These are phyloP conservation scores for Lomographa bimaculata DNA, from an alignment of 2,888 invertebrate species.

Conservation along the genomic window DNA sequence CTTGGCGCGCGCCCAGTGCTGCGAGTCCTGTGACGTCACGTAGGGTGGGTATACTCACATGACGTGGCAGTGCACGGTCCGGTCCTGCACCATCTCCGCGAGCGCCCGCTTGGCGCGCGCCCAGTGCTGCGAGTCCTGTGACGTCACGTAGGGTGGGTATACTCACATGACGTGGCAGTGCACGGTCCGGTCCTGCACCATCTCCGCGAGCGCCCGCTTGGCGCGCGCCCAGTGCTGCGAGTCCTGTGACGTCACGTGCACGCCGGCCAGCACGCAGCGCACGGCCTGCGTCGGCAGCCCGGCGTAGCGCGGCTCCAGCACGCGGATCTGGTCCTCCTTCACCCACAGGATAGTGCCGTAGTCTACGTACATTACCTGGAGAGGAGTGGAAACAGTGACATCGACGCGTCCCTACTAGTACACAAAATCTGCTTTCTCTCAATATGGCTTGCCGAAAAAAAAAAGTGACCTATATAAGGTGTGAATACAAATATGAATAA, in stretches of 20 bases:
- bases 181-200: constrained; percentile 43
- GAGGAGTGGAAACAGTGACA: no score
- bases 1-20: no score
- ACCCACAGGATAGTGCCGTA: constrained; percentile 86
- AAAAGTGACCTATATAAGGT: no score
- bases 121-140: no score
- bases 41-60: constrained; percentile 46
- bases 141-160: neutral
- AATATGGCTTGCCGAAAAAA: no score
- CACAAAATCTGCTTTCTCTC: no score
- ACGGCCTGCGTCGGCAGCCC: constrained; percentile 83
- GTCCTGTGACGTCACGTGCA: constrained; percentile 48
- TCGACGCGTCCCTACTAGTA: no score
- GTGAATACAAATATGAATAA: no score
- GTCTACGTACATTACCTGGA: constrained; percentile 86
- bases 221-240: constrained; percentile 53
- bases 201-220: constrained; percentile 38
- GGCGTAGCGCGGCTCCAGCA: constrained; percentile 78
- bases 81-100: constrained; percentile 40
- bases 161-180: constrained; percentile 62
- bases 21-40: no score
- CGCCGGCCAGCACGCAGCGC: constrained; percentile 72
- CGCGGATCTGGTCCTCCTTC: constrained; percentile 74
- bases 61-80: constrained; percentile 48
- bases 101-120: no score